A percentile compares a stretch with the other conserved stretches of the same genome.
Evolutionary conservation across 2,113 vertebrate species (phyloP).

Genomic region (Tympanuchus pallidicinctus): DNA sequence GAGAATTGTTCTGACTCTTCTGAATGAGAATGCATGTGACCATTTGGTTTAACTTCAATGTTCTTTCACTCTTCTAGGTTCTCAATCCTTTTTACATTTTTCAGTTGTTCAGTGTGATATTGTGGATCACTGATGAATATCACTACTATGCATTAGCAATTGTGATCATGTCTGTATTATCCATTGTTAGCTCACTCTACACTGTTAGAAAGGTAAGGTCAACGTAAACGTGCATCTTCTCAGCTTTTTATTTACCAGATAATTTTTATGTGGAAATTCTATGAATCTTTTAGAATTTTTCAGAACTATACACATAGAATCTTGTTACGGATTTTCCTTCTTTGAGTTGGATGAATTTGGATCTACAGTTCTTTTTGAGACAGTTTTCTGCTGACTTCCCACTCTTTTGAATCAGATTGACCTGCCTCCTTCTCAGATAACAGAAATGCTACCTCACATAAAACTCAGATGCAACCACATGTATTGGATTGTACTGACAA

Average conservation of each 20-base stretch:
- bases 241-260: background rate
- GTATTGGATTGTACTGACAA: background rate
- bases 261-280: background rate
- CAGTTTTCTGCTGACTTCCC: background rate
- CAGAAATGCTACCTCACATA: background rate
- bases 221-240: background rate
- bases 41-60: constrained; percentile 3
- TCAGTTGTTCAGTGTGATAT: constrained; percentile 97
- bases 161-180: constrained; percentile 95
- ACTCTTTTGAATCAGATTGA: background rate
- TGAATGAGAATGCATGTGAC: background rate
- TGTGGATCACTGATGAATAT: constrained; percentile 95
- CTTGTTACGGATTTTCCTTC: background rate
- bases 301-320: background rate
- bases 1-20: background rate
- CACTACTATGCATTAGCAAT: constrained; percentile 97
- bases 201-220: constrained; percentile 94
- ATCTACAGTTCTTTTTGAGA: background rate
- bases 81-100: constrained; percentile 99
- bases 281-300: background rate
- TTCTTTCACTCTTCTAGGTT: constrained; percentile 82
- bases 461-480: fast-evolving
- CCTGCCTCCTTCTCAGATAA: background rate
- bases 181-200: constrained; percentile 95
- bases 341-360: background rate